Base-by-base conservation (phyloP, 2,797 vertebrate species). In the Myotis planiceps region DNA sequence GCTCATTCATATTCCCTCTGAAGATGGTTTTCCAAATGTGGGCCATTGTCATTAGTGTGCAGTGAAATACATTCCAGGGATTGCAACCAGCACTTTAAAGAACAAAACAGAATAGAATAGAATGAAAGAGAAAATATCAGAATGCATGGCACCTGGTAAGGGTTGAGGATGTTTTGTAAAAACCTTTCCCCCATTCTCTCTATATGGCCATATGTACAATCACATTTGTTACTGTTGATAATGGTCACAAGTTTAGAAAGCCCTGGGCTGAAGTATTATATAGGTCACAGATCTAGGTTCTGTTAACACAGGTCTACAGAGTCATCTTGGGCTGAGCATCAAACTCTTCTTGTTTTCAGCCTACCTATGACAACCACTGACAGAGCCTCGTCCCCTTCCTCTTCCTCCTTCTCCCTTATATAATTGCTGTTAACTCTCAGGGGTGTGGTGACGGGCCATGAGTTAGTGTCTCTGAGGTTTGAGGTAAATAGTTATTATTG, bases 401-500 rank as follows among this genome's bases (percentile, higher is more conserved):
- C 49, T 84, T 45, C 27, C 45, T 86, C 29, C 6, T 58, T 49
- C 47, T 95, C 49, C 13, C 71, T 76, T 82, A 45, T 86, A 5
- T 75, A 34, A 63, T 39, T 55, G n/a, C 82, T 82, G 49, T 82
- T 88, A 75, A 72, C 80, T 93, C 63, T 88, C 53, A 45, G 60
- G 72, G 89, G 82, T 87, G 88, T 94, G 90, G 75, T 58, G 47
- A 37, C 42, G 66, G 75, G 63, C 76, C 29, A 9, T 68, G 93
- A 79, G 76, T 91, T 89, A 87, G 58, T 87, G 74, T 92, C 82
- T 83, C 32, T 63, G 78, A 90, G 68, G 47, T 83, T 25, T 49
- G 69, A 88, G 79, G 83, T 93, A 94, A 91, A 92, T 88, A 92
- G 88, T 92, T 69, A 72, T 90, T 90, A 90, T 13, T 81, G 32